phyloP scores from a whole-genome alignment of 2,113 vertebrate species.

The Litocranius walleri region DNA sequence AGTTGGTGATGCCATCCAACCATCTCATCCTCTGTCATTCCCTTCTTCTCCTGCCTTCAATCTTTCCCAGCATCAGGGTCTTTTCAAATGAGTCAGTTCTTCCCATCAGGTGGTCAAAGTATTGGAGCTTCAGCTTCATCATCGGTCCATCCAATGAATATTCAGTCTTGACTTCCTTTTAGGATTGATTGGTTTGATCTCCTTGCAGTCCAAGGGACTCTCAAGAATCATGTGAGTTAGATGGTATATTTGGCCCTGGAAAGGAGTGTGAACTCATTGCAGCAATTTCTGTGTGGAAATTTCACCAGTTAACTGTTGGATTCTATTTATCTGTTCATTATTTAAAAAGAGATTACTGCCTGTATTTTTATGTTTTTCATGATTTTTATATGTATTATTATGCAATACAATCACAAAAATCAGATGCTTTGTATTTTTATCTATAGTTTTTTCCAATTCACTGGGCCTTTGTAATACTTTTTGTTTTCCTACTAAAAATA shows the following conservation, averaged over 20 bases:
- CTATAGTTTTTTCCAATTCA: not conserved
- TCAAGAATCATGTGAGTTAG: not conserved
- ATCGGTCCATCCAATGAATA: not conserved
- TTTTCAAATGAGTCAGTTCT: not conserved
- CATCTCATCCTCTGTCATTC: not conserved
- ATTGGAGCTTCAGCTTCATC: not conserved
- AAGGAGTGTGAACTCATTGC: not conserved
- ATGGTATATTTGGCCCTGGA: not conserved
- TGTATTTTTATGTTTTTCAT: not conserved
- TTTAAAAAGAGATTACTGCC: not conserved
- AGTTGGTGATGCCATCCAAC: not conserved
- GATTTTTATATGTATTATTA: not conserved
- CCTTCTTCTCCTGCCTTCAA: not conserved
- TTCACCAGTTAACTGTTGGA: not conserved
- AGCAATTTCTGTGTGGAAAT: not conserved
- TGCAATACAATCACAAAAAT: not conserved
- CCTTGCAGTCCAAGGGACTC: not conserved
- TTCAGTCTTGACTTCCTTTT: not conserved
- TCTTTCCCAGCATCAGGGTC: not conserved
- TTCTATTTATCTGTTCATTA: not conserved
- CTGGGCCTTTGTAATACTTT: not conserved
- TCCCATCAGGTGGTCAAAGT: not conserved
- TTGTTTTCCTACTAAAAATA: constrained; percentile 22
- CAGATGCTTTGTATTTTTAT: not conserved
- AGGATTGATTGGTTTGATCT: not conserved